Evolutionary conservation across 2,113 vertebrate species (phyloP).

Genomic region (Naja naja): DNA sequence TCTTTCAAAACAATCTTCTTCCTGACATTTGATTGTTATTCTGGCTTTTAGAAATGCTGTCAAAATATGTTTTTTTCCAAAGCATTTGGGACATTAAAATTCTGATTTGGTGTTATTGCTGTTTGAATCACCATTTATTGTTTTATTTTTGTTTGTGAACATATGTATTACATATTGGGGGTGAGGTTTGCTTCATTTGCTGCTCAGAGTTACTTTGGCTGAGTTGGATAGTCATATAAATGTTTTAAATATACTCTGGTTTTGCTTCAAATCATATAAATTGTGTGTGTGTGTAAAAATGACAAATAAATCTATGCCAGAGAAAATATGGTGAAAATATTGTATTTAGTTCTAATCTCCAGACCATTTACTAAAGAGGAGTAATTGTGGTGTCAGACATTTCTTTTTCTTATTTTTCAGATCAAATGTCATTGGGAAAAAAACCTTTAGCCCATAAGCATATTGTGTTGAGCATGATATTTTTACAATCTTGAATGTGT

Average conservation of each 20-base stretch:
- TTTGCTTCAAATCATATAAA: neutral
- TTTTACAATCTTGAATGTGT: neutral
- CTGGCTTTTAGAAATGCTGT: neutral
- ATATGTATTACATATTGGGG: neutral
- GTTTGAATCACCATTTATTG: neutral
- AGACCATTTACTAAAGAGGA: neutral
- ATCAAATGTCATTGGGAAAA: neutral
- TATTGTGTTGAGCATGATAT: neutral
- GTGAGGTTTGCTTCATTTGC: neutral
- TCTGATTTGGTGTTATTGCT: neutral
- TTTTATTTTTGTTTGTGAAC: neutral
- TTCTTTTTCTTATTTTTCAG: neutral
- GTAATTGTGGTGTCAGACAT: neutral
- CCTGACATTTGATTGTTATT: neutral
- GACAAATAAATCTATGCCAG: constrained; percentile 1
- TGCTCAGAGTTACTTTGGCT: neutral
- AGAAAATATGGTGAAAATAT: neutral
- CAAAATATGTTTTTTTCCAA: neutral
- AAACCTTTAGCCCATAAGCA: neutral
- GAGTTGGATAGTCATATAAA: neutral
- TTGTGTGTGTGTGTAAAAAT: neutral
- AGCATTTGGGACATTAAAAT: neutral
- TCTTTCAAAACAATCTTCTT: neutral
- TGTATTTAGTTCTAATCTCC: neutral
- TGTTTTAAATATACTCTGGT: neutral